These are phyloP conservation scores for Megaustenia siamemsis DNA, from an alignment of 2,888 invertebrate species.

Conservation along the genomic window DNA sequence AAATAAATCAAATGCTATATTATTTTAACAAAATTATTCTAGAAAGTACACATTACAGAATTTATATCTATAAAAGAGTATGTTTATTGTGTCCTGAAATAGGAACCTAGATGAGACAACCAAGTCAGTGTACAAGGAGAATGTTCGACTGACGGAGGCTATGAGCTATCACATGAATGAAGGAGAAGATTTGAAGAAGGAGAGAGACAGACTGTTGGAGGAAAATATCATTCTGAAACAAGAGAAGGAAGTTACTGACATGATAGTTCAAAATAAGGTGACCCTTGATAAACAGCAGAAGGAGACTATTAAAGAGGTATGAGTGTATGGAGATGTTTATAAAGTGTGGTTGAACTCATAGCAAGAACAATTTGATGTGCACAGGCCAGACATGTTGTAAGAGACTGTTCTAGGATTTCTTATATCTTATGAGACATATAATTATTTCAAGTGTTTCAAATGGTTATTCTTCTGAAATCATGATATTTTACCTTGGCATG, in stretches of 20 bases:
- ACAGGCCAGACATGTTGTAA: too few species aligned
- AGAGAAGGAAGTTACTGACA: slow-evolving; percentile 76
- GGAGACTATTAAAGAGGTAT: slow-evolving; percentile 74
- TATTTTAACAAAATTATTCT: too few species aligned
- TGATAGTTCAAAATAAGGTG: slow-evolving; percentile 78
- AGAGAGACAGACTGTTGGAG: slow-evolving; percentile 67
- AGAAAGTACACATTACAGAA: not conserved
- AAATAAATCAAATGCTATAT: too few species aligned
- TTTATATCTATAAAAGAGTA: not conserved
- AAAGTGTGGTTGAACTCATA: too few species aligned
- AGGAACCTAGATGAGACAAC: slow-evolving; percentile 80
- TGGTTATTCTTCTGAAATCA: too few species aligned
- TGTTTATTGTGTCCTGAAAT: not conserved
- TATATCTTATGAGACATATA: too few species aligned
- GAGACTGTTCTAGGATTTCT: too few species aligned
- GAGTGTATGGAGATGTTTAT: slow-evolving; percentile 28
- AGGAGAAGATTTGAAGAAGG: slow-evolving; percentile 74
- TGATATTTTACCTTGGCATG: too few species aligned
- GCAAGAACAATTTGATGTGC: too few species aligned
- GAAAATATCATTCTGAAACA: slow-evolving; percentile 73
- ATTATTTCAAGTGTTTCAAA: too few species aligned
- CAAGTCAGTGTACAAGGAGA: slow-evolving; percentile 80
- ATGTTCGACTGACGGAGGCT: slow-evolving; percentile 78
- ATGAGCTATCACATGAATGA: slow-evolving; percentile 78
- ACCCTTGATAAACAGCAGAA: slow-evolving; percentile 74